Percentiles rank a stretch among this genome's conserved stretches.
These are phyloP conservation scores for Echinometra lucunter DNA, from an alignment of 53 echinoderm and acorn worm species.

Conservation along the genomic window DNA sequence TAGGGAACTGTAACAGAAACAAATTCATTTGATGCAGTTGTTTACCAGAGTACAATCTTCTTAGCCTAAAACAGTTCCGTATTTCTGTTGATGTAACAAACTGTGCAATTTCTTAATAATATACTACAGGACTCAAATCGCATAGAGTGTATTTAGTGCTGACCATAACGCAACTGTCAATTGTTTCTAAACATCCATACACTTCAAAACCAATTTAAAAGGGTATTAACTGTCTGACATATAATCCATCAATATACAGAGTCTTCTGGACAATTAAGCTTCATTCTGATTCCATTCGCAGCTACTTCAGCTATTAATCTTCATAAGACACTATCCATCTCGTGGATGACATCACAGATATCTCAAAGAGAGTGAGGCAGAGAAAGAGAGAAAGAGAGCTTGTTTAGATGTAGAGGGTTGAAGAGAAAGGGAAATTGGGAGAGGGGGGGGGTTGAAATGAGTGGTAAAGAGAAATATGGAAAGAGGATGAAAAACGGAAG, in stretches of 20 bases:
- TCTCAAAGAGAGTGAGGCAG: background rate
- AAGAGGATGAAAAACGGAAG: background rate
- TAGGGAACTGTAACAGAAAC: no score
- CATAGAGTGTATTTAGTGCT: background rate
- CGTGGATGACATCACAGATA: constrained; percentile 23
- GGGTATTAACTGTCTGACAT: constrained; percentile 33
- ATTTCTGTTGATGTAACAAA: no score
- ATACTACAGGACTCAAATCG: no score
- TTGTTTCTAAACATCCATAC: constrained; percentile 33
- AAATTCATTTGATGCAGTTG: no score
- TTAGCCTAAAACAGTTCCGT: no score
- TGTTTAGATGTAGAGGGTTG: no score
- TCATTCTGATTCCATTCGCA: constrained; percentile 30
- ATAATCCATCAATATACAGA: background rate
- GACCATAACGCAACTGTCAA: background rate
- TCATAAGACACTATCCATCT: background rate
- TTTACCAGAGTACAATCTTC: no score
- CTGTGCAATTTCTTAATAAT: background rate
- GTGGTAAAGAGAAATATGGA: background rate
- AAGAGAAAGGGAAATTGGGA: background rate
- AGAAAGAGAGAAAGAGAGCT: background rate
- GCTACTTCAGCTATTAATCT: constrained; percentile 34
- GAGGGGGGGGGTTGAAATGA: background rate
- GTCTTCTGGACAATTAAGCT: constrained; percentile 17
- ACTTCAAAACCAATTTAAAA: constrained; percentile 10